phyloP scores from a whole-genome alignment of 2,888 invertebrate genomes.

The Brenthis daphne region DNA sequence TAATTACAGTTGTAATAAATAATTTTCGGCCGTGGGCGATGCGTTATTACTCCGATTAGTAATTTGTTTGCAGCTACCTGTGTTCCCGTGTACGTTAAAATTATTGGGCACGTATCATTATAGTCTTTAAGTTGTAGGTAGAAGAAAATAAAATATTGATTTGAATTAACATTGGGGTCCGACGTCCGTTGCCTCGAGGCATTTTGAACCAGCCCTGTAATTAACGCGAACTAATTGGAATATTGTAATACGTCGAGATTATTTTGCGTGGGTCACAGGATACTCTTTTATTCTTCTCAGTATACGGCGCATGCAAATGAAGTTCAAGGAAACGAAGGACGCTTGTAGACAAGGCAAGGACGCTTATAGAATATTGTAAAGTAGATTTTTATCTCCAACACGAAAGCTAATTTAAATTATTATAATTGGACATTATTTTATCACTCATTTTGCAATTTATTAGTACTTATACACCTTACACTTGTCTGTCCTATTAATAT shows the following conservation, averaged over 20 bases:
- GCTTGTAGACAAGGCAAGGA: constrained; percentile 29
- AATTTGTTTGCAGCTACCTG: constrained; percentile 74
- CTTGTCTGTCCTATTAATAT: neutral
- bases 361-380: constrained; percentile 32
- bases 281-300: constrained; percentile 18
- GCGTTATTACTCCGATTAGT: constrained; percentile 68
- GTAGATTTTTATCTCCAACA: constrained; percentile 18
- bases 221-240: constrained; percentile 40
- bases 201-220: constrained; percentile 34
- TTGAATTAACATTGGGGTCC: constrained; percentile 49
- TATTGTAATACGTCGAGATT: constrained; percentile 37
- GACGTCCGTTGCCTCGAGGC: constrained; percentile 43
- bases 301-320: constrained; percentile 34
- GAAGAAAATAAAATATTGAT: constrained; percentile 1
- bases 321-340: constrained; percentile 32
- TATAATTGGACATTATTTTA: neutral
- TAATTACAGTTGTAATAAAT: constrained; percentile 47
- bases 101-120: constrained; percentile 10
- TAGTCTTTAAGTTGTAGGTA: neutral
- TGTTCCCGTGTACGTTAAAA: constrained; percentile 55
- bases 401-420: constrained; percentile 12
- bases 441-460: neutral
- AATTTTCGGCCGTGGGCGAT: constrained; percentile 50
- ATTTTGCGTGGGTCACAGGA: constrained; percentile 21
- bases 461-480: no score